phyloP scores from a whole-genome alignment of 2,113 vertebrate species.

The Neopipo cinnamomea region DNA sequence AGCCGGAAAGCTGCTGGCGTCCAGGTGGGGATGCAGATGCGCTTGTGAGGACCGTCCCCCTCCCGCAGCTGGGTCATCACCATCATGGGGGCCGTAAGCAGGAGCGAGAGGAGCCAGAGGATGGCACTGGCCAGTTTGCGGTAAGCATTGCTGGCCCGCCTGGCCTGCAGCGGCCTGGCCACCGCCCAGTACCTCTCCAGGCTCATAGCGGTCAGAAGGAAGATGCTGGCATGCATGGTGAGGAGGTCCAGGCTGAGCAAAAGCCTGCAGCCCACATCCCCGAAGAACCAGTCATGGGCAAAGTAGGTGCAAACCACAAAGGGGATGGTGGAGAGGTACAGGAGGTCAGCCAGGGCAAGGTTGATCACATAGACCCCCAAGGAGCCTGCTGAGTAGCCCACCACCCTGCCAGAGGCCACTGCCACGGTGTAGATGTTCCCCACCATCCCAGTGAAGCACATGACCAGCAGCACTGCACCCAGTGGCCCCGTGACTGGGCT shows the following conservation, averaged over 20 bases:
- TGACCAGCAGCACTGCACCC: conserved; percentile 72
- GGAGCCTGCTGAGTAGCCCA: conserved; percentile 72
- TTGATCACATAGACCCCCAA: conserved; percentile 83
- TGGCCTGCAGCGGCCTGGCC: conserved; percentile 71
- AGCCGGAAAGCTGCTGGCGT: conserved; percentile 73
- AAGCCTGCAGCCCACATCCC: conserved; percentile 82
- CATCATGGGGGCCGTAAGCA: conserved; percentile 84
- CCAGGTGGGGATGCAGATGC: conserved; percentile 85
- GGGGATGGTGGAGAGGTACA: conserved; percentile 88
- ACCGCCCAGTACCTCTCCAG: conserved; percentile 85
- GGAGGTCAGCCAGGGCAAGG: conserved; percentile 84
- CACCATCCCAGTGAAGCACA: conserved; percentile 78
- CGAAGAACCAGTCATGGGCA: conserved; percentile 82
- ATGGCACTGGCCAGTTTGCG: conserved; percentile 54
- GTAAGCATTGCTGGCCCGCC: background rate
- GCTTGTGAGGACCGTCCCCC: conserved; percentile 62
- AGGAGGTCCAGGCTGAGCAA: conserved; percentile 86
- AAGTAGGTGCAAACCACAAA: conserved; percentile 88
- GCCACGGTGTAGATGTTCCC: conserved; percentile 83
- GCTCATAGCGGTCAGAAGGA: conserved; percentile 82
- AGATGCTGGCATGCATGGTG: conserved; percentile 87
- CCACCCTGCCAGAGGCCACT: conserved; percentile 70
- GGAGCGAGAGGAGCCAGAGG: conserved; percentile 76
- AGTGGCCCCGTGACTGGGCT: conserved; percentile 73
- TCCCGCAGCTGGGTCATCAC: conserved; percentile 80